Evolutionary conservation across 2,888 invertebrate species (phyloP), one percentile per base, ranked within the genome.

Genomic region (Strigamia transsilvanica): DNA sequence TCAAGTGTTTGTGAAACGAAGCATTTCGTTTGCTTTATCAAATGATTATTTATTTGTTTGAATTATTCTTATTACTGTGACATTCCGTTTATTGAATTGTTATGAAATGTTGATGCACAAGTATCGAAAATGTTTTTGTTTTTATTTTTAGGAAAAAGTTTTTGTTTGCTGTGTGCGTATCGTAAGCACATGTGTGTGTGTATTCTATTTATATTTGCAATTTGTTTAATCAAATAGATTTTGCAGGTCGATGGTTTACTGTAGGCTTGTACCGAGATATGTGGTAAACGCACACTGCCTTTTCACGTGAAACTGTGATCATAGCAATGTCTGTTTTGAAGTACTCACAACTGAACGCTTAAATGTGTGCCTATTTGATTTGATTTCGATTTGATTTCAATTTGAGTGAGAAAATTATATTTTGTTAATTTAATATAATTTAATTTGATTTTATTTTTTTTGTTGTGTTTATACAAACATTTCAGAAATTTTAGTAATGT

Each of bases 281-380:
- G 18, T n/a, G 56, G 56, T 61, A 61, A 18, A 18, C 18, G 61
- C 61, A 56, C 56, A 61, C 61, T 61, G 61, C 61, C 61, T 61
- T 61, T 61, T 61, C 61, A 61, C 61, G 10, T 5, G 13, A 61
- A 61, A 61, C 61, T 61, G 61, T 61, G 61, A 61, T 61, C 18
- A 18, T 18, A 18, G 18, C 21, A 7, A 61, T 61, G 61, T 61
- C 51, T 61, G 61, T 61, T 61, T 61, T 61, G 61, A 61, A 61
- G 61, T 61, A 61, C 61, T 61, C 18, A 61, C 9, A 21, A 21
- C 6, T 18, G 61, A 21, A 18, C n/a, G 21, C 18, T 61, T n/a
- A 13, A n/a, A 61, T 3, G 61, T 61, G 61, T 61, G 61, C 61
- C 61, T 61, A 18, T 61, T 12, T 61, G 6, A 61, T 61, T 61